Evolutionary conservation across 2,888 invertebrate species (phyloP).

Genomic region (Clitarchus hookeri): DNA sequence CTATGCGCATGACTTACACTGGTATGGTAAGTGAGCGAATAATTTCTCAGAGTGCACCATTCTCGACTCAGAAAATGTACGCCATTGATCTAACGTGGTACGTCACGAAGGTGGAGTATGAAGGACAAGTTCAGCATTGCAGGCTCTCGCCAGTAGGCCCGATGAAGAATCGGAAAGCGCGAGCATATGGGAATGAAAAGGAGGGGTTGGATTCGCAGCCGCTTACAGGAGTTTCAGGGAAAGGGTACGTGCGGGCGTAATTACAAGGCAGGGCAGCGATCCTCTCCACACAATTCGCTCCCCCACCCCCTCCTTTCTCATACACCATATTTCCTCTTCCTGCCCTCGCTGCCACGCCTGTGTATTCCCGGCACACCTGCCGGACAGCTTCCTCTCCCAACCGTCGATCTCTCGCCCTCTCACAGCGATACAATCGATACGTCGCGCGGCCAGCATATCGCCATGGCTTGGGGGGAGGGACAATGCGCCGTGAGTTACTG

Average conservation of each 20-base stretch:
- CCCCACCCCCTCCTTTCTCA: neutral
- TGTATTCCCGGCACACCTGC: neutral
- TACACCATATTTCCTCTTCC: too few species aligned
- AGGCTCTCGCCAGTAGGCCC: neutral
- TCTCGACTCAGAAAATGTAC: neutral
- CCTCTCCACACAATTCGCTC: neutral
- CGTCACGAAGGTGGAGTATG: neutral
- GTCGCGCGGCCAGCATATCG: neutral
- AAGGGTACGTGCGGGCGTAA: neutral
- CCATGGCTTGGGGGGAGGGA: neutral
- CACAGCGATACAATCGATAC: neutral
- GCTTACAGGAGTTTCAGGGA: neutral
- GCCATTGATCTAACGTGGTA: neutral
- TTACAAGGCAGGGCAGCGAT: constrained; percentile 9
- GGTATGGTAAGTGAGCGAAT: too few species aligned
- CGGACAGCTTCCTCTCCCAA: neutral
- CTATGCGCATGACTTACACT: too few species aligned
- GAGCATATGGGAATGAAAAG: too few species aligned
- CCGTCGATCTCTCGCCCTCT: neutral
- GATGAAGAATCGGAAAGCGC: too few species aligned
- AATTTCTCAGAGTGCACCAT: neutral
- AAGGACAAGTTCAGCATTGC: neutral
- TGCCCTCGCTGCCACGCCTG: neutral
- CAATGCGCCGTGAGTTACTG: constrained; percentile 8
- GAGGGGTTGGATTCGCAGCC: neutral